phyloP scores from a whole-genome alignment of 2,888 invertebrate genomes.

The Pimpla rufipes region DNA sequence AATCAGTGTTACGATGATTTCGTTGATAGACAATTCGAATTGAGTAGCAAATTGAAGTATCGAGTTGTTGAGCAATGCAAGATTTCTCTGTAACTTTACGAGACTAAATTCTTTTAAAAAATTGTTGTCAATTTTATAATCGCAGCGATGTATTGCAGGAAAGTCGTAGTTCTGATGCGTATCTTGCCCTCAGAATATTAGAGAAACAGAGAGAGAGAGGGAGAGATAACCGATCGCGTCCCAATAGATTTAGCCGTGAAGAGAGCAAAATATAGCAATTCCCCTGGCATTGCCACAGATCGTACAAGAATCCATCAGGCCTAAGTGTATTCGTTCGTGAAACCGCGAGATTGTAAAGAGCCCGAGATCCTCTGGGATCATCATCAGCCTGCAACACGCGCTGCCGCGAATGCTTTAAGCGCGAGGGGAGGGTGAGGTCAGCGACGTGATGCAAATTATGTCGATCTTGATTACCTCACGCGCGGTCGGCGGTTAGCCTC shows the following conservation, averaged over 20 bases:
- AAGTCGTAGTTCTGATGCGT: not conserved
- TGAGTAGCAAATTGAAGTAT: not conserved
- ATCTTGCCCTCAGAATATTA: not conserved
- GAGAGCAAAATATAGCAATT: not conserved
- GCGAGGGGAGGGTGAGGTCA: constrained; percentile 16
- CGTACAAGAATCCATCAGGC: constrained; percentile 1
- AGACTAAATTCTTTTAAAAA: not conserved
- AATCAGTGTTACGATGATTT: not conserved
- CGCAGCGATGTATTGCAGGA: not conserved
- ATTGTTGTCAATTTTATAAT: not conserved
- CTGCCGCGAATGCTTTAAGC: not conserved
- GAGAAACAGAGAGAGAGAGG: too few species aligned
- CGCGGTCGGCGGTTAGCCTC: constrained; percentile 19
- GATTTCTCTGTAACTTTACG: not conserved
- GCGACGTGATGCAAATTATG: constrained; percentile 36
- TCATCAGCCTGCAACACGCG: constrained; percentile 13
- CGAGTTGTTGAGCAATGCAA: not conserved
- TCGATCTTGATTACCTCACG: constrained; percentile 37
- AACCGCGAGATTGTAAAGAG: constrained; percentile 28
- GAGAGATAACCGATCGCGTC: not conserved
- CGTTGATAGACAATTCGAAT: not conserved
- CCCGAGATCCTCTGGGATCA: constrained; percentile 6
- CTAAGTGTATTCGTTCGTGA: constrained; percentile 19
- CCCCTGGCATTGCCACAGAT: not conserved
- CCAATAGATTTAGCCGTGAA: not conserved